Percentiles rank a stretch among this genome's conserved stretches.
Conservation (phyloP, 1,140 invertebrate genomes). For the Nylanderia fulva region DNA sequence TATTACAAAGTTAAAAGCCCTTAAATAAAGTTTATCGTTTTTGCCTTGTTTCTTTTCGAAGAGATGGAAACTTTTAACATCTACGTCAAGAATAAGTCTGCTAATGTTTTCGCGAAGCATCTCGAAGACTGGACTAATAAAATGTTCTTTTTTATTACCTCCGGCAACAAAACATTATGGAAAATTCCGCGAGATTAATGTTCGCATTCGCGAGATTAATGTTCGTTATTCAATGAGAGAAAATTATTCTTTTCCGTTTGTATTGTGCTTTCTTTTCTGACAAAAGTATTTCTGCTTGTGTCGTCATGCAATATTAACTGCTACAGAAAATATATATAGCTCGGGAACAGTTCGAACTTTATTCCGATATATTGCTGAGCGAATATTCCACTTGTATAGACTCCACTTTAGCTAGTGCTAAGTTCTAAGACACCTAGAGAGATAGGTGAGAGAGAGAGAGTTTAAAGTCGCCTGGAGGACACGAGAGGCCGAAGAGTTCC, state of each 20-base stretch:
- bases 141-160: not conserved
- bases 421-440: not conserved
- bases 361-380: conserved; percentile 3
- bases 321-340: not conserved
- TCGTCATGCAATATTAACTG: not conserved
- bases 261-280: not conserved
- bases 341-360: conserved; percentile 12
- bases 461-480: conserved; percentile 18
- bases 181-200: conserved; percentile 18
- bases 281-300: not conserved
- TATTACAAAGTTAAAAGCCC: not conserved
- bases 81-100: not conserved
- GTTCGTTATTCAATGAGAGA: conserved; percentile 20
- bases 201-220: conserved; percentile 8
- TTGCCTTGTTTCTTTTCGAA: not conserved
- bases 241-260: conserved; percentile 10
- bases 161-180: not conserved
- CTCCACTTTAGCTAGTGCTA: conserved; percentile 5
- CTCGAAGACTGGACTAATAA: not conserved
- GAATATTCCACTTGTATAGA: conserved; percentile 33
- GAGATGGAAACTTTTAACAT: not conserved
- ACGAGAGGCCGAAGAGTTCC: not conserved
- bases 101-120: not conserved
- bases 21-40: not conserved
- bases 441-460: conserved; percentile 6